Evolutionary conservation across 2,797 vertebrate genomes (phyloP).

Genomic region (Danio kyathit): DNA sequence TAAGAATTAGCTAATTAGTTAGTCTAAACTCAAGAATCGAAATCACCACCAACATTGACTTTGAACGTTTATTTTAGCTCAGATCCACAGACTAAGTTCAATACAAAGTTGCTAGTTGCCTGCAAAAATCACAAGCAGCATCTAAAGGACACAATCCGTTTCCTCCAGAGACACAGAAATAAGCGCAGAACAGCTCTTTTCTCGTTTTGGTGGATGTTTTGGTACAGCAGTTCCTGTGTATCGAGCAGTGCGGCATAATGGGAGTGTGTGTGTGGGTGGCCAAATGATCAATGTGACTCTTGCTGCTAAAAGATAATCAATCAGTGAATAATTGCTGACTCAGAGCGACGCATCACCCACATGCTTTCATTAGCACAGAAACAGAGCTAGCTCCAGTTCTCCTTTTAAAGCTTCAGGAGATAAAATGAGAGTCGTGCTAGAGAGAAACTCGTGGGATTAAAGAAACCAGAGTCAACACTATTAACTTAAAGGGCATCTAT

Average conservation of each 20-base stretch:
- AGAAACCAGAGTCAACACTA: neutral
- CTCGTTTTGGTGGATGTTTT: neutral
- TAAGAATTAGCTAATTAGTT: too few relatives aligned
- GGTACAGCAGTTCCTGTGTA: slow-evolving; percentile 31
- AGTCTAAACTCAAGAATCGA: too few relatives aligned
- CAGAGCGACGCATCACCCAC: slow-evolving; percentile 2
- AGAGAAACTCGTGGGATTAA: neutral
- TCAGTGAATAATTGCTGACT: slow-evolving; percentile 45
- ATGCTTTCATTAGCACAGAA: slow-evolving; percentile 7
- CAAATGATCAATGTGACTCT: slow-evolving; percentile 52
- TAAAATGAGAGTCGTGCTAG: neutral
- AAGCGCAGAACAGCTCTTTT: neutral
- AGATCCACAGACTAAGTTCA: neutral
- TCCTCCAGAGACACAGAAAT: slow-evolving; percentile 13
- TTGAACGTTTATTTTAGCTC: neutral
- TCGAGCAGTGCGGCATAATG: slow-evolving; percentile 19
- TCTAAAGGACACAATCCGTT: slow-evolving; percentile 9
- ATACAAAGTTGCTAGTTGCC: neutral
- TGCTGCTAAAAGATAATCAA: slow-evolving; percentile 53
- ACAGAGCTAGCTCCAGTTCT: neutral
- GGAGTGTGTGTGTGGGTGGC: slow-evolving; percentile 10
- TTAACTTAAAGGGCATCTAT: neutral
- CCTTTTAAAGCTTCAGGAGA: neutral
- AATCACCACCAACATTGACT: neutral
- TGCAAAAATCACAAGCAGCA: neutral